phyloP scores from a whole-genome alignment of 2,113 vertebrate genomes.

The Podocnemis expansa region DNA sequence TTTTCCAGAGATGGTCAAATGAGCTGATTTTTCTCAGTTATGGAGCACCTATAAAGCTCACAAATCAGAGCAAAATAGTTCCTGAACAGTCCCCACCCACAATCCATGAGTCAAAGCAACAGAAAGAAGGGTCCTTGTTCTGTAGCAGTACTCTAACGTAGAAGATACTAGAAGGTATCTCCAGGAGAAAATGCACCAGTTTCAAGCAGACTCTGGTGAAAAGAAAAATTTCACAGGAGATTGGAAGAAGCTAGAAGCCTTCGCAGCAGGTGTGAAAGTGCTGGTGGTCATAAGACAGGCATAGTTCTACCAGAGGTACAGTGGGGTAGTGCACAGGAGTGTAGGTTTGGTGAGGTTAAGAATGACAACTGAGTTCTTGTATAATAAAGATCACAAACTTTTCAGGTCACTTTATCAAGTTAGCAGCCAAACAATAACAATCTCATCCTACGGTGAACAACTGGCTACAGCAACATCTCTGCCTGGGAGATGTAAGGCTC shows the following conservation, averaged over 20 bases:
- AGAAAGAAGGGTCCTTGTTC: background rate
- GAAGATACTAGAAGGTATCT: background rate
- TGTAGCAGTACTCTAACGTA: accelerated
- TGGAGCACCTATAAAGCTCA: too few relatives aligned
- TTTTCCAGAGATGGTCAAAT: too few relatives aligned
- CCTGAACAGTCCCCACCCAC: too few relatives aligned
- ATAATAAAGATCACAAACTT: background rate
- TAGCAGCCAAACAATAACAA: accelerated
- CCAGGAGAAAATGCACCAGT: background rate
- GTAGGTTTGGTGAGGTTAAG: background rate
- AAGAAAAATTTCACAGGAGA: background rate
- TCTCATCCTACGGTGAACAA: background rate
- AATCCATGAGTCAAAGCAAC: too few relatives aligned
- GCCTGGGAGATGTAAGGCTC: too few relatives aligned
- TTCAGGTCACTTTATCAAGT: background rate
- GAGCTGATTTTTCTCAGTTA: too few relatives aligned
- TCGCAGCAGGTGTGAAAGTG: background rate
- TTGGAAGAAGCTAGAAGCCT: too few relatives aligned
- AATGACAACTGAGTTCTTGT: accelerated
- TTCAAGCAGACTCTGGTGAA: background rate
- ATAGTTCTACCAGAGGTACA: background rate
- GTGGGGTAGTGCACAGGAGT: background rate
- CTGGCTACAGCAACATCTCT: background rate
- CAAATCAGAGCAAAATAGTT: too few relatives aligned
- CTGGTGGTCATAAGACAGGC: background rate